Evolutionary conservation across 2,797 vertebrate genomes (phyloP).

Genomic region (Cynopterus sphinx): DNA sequence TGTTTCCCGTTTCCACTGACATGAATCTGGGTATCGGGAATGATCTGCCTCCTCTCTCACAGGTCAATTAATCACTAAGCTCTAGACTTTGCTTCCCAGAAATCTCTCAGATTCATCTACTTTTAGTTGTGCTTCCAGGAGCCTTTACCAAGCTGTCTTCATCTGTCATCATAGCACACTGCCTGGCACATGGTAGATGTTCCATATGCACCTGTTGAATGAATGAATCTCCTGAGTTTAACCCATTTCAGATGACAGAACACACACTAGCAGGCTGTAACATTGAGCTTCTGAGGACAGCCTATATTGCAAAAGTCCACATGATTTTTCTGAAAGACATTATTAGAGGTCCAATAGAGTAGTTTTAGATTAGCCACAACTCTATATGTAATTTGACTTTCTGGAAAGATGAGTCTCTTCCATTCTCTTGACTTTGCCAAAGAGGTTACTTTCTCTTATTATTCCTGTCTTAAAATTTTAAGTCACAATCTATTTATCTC

Average conservation of each 20-base stretch:
- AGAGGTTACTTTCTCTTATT: not conserved
- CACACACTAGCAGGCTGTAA: not conserved
- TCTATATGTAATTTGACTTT: not conserved
- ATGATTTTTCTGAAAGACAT: not conserved
- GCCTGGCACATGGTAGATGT: not conserved
- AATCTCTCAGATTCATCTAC: not conserved
- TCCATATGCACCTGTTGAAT: not conserved
- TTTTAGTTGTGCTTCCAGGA: not conserved
- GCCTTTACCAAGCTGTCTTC: not conserved
- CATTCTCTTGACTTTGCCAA: not conserved
- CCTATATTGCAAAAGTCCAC: not conserved
- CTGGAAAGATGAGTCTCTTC: not conserved
- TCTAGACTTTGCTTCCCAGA: not conserved
- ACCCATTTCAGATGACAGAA: not conserved
- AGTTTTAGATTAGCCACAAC: not conserved
- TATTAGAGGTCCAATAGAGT: not conserved
- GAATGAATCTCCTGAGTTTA: not conserved
- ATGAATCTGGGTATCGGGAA: not conserved
- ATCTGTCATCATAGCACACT: not conserved
- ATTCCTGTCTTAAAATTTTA: constrained; percentile 28
- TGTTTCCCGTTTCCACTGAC: not conserved
- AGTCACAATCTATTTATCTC: not conserved
- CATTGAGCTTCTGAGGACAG: not conserved
- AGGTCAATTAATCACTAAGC: not conserved
- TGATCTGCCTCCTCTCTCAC: not conserved